Evolutionary conservation across 1,140 invertebrate species (phyloP), one percentile per base, ranked within the genome.

Genomic region (Thalassaphorura encarpata): DNA sequence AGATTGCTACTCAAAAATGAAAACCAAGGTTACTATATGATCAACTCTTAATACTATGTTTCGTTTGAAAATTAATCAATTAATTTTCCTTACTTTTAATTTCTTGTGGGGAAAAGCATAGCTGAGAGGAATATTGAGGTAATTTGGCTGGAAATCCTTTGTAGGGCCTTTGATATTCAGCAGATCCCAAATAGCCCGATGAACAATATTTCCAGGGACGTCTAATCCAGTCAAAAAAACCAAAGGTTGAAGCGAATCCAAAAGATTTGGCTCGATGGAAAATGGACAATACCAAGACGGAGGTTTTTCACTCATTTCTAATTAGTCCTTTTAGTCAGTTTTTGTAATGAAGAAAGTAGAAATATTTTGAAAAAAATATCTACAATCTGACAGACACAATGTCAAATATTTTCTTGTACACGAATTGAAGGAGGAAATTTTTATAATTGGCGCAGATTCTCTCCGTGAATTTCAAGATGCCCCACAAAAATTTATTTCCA

Each of bases 171-270:
- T 89, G 2, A 81, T 72, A 56, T 83, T 78, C 23, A 87, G 76
- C 69, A 85, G 88, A 63, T 96, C 90, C 90, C 89, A 97, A 68
- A 97, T 86, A 27, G 83, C 77, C 67, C 85, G 85, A 69, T 97
- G 92, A 31, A 89, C 76, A 13, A 85, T 77, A 78, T 95, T 93
- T 64, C 83, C 83, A 6, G 80, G 72, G 11, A 83, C 78, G 69
- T 97, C 90, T 48, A 97, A 74, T 18, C 92, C 92, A 58, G 83
- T 83, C 29, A 97, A 75, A 19, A 84, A 86, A 33, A 97, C 81
- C 41, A 94, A 73, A 21, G 87, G 85, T 67, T 86, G 77, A 15
- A 92, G 88, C 56, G 80, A 77, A 58, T 82, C 79, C 54, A 94
- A 74, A 73, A 53, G 16, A 24, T 31, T 45, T 16, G 28, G 3